A percentile compares a stretch with the other conserved stretches of the same genome.
Conservation (phyloP, 2,888 invertebrate species). For the Yponomeuta malinellus region DNA sequence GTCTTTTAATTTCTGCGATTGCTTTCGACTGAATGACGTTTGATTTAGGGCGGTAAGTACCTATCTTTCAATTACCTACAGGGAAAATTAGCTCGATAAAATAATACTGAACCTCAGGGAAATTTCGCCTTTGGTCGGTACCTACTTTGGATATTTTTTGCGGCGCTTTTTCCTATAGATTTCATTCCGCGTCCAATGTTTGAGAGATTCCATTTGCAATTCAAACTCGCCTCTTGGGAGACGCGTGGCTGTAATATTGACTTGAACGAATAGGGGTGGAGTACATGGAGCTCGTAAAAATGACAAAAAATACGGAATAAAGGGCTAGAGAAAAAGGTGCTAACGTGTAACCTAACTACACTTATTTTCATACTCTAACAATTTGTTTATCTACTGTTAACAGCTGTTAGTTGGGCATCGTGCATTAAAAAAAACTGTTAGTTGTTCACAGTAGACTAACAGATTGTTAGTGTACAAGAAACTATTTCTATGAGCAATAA, state of each 20-base stretch:
- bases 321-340: too few relatives aligned
- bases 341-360: too few relatives aligned
- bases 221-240: conserved; percentile 45
- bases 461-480: too few relatives aligned
- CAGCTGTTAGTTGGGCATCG: too few relatives aligned
- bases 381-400: too few relatives aligned
- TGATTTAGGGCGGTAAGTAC: not conserved
- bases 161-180: conserved; percentile 7
- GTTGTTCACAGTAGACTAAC: too few relatives aligned
- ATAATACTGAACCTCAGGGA: not conserved
- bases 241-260: conserved; percentile 50
- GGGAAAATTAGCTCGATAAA: not conserved
- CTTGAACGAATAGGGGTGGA: conserved; percentile 20
- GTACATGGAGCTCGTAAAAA: conserved; percentile 18
- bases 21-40: not conserved
- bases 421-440: too few relatives aligned
- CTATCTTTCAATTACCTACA: not conserved
- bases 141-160: not conserved
- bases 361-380: too few relatives aligned
- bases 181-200: conserved; percentile 27
- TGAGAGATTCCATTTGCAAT: conserved; percentile 51
- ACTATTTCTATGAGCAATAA: too few relatives aligned
- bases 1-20: not conserved
- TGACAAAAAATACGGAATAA: not conserved
- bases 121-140: not conserved